Percentiles rank a stretch among this genome's conserved stretches.
Evolutionary conservation across 2,113 vertebrate genomes (phyloP).

Genomic region (Okapia johnstoni): DNA sequence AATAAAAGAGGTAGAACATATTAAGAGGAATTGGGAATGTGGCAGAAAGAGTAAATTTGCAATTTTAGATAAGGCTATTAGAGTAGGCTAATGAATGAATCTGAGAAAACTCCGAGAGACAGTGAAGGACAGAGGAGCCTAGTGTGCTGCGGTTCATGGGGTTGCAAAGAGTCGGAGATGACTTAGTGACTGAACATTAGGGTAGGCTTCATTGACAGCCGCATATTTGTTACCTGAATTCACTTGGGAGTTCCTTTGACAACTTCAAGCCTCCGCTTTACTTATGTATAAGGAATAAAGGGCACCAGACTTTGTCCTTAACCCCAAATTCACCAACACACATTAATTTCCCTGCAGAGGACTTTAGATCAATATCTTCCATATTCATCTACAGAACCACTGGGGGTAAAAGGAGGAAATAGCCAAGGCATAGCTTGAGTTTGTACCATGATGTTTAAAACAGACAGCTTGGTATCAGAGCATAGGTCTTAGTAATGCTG

Average conservation of each 20-base stretch:
- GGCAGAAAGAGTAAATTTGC: not conserved
- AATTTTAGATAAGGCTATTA: not conserved
- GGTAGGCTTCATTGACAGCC: not conserved
- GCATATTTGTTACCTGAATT: not conserved
- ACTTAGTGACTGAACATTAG: not conserved
- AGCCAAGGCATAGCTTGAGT: not conserved
- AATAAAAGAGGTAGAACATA: not conserved
- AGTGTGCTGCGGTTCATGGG: not conserved
- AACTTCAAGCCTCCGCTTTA: not conserved
- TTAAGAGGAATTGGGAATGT: not conserved
- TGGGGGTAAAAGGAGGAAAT: not conserved
- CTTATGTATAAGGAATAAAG: not conserved
- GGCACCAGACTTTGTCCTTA: slow-evolving; percentile 9
- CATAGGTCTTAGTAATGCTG: slow-evolving; percentile 30
- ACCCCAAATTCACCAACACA: not conserved
- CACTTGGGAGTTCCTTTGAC: not conserved
- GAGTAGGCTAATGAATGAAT: not conserved
- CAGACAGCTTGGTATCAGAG: not conserved
- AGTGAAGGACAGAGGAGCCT: not conserved
- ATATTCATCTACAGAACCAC: slow-evolving; percentile 44
- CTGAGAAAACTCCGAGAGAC: not conserved
- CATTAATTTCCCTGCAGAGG: slow-evolving; percentile 36
- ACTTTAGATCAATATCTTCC: slow-evolving; percentile 52
- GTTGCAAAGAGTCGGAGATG: not conserved
- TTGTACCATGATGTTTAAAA: slow-evolving; percentile 25